A percentile compares a stretch with the other conserved stretches of the same genome.
Evolutionary conservation across 1,140 invertebrate genomes (phyloP).

Genomic region (Ctenoplectra terminalis): DNA sequence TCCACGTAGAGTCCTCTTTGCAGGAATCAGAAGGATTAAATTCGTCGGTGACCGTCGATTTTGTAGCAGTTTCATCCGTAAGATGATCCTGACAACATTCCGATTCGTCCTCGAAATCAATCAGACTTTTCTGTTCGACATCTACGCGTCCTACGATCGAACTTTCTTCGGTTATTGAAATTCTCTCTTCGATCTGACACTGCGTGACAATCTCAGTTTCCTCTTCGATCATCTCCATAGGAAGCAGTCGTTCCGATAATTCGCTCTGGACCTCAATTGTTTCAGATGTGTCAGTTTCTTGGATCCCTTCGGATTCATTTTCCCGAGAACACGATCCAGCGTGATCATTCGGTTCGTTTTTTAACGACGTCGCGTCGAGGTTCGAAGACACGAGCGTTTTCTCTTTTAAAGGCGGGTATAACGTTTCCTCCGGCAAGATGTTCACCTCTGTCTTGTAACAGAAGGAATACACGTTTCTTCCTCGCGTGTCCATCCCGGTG

Average conservation of each 20-base stretch:
- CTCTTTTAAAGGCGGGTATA: not conserved
- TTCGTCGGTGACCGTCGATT: not conserved
- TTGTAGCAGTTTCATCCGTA: not conserved
- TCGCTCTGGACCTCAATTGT: not conserved
- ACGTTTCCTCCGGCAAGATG: slow-evolving; percentile 33
- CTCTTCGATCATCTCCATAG: slow-evolving; percentile 21
- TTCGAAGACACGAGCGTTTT: not conserved
- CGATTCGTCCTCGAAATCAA: not conserved
- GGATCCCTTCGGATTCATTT: slow-evolving; percentile 7
- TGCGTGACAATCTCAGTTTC: not conserved
- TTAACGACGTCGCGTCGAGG: slow-evolving; percentile 22
- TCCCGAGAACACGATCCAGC: slow-evolving; percentile 23
- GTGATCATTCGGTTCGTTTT: not conserved
- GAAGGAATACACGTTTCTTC: slow-evolving; percentile 21
- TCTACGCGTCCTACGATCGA: not conserved
- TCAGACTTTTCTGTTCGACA: not conserved
- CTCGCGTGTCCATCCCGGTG: not conserved
- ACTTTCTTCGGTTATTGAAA: not conserved
- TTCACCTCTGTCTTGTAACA: slow-evolving; percentile 43
- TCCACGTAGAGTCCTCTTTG: not conserved
- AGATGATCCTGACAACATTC: no score
- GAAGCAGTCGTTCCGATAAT: not conserved
- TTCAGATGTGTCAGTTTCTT: not conserved
- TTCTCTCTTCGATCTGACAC: not conserved
- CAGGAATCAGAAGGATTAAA: no score